Base-by-base conservation (phyloP, 2,797 vertebrate genomes). In the Pampus argenteus region DNA sequence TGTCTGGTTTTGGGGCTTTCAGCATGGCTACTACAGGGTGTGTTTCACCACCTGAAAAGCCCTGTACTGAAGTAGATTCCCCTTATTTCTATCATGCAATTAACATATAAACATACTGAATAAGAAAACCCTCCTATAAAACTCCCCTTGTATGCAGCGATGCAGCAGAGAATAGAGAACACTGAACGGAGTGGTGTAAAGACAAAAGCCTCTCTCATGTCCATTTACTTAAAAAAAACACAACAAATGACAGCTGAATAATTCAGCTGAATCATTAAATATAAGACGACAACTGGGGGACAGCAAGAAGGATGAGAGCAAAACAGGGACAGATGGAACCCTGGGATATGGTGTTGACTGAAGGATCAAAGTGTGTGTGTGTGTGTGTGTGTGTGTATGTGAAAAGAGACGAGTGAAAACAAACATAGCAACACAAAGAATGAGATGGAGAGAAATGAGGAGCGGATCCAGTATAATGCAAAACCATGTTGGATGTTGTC, bases 281-380 rank as follows among this genome's bases (percentile, higher is more conserved):
- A 82, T 69, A 82, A 79, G 66, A 47, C 15, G 48, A 70, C 69
- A 78, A 76, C 63, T 78, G 68, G 70, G 66, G 76, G 74, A 79
- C 65, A 66, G 68, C 47, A 69, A 71, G 65, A 66, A 71, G 71
- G 81, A 83, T 68, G 74, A 86, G 75, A 86, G 55, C 73, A 78
- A 84, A 85, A 82, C 67, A 81, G 73, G 77, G 57, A 84, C 78
- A 87, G 85, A 89, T 87, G 83, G 83, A 87, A 84, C 71, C 76
- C 79, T 87, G 81, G 79, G 81, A 89, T 79, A 82, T 49, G 34
- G 66, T 79, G 70, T 84, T 89, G 77, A 83, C 76, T 84, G 81
- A 81, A 79, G 66, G 86, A 87, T 85, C 75, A 84, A 83, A 87
- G 86, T 14, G n/a, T 42, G 57, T 22, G 66, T 23, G 54, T 51